phyloP scores from a whole-genome alignment of 2,888 invertebrate genomes.

The Hirtodrosophila trivittata region DNA sequence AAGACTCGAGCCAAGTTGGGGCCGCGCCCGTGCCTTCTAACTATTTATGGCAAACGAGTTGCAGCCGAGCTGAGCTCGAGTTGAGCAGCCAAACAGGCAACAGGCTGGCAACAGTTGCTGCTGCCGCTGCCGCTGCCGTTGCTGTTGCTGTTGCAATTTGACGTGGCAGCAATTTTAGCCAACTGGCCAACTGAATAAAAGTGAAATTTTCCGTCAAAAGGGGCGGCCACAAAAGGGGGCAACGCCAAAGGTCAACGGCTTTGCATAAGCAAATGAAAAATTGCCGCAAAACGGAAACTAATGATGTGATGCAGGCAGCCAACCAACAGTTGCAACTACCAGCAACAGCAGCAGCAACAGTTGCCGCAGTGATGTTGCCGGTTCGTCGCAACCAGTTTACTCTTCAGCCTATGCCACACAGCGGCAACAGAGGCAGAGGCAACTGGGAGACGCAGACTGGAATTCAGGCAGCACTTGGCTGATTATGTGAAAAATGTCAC shows the following conservation, averaged over 20 bases:
- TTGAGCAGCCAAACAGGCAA: constrained; percentile 38
- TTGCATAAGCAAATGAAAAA: constrained; percentile 79
- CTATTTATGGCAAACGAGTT: constrained; percentile 78
- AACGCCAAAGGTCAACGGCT: constrained; percentile 71
- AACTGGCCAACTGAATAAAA: constrained; percentile 53
- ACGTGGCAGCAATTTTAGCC: constrained; percentile 58
- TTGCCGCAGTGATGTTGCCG: constrained; percentile 22
- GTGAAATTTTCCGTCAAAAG: constrained; percentile 63
- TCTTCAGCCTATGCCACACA: constrained; percentile 58
- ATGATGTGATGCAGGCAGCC: constrained; percentile 74
- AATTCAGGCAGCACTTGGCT: constrained; percentile 74
- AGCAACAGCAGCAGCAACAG: constrained; percentile 12
- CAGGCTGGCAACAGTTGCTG: constrained; percentile 20
- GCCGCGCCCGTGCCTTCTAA: constrained; percentile 80
- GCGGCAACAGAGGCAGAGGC: constrained; percentile 36
- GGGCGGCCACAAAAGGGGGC: constrained; percentile 9
- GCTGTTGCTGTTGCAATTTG: constrained; percentile 45
- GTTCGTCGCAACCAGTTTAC: constrained; percentile 57
- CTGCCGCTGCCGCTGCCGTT: constrained; percentile 20
- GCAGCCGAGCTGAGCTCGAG: constrained; percentile 27
- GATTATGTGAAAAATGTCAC: constrained; percentile 81
- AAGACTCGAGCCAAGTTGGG: constrained; percentile 56
- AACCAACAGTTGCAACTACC: constrained; percentile 43
- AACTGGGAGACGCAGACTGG: constrained; percentile 56
- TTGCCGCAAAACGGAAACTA: constrained; percentile 81